Evolutionary conservation across 1,140 invertebrate species (phyloP).

Genomic region (Drosophila sturtevanti): DNA sequence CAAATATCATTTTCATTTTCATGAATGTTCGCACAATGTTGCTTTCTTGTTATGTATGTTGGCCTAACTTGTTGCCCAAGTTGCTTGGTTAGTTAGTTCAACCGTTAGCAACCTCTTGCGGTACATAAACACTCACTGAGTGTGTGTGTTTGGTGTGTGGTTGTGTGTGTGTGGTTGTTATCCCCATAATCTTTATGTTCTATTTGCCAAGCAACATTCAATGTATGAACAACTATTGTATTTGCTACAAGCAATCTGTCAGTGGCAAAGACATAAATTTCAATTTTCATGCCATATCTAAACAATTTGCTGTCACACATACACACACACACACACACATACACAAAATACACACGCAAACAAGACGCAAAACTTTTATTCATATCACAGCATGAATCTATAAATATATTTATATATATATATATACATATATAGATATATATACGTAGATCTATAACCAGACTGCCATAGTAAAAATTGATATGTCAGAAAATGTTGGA

Average conservation of each 20-base stretch:
- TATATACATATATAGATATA: constrained; percentile 34
- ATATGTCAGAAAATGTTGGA: constrained; percentile 78
- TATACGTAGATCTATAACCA: constrained; percentile 35
- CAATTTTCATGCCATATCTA: constrained; percentile 78
- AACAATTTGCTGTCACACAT: constrained; percentile 67
- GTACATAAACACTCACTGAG: constrained; percentile 1
- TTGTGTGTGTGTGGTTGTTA: constrained; percentile 5
- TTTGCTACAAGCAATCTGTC: constrained; percentile 64
- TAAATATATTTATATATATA: constrained; percentile 35
- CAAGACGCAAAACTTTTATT: constrained; percentile 68
- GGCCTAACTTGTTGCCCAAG: constrained; percentile 6
- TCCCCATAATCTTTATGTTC: constrained; percentile 46
- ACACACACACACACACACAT: constrained; percentile 18
- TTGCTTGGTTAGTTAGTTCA: constrained; percentile 16
- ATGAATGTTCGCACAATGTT: neutral
- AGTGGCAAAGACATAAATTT: constrained; percentile 73
- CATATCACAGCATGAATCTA: constrained; percentile 56
- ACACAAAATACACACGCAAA: neutral
- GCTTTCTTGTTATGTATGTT: constrained; percentile 2
- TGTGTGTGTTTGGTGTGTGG: neutral
- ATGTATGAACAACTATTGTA: constrained; percentile 22
- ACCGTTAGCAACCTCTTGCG: constrained; percentile 28
- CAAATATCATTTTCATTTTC: neutral
- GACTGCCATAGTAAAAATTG: constrained; percentile 65
- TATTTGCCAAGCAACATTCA: constrained; percentile 41